Evolutionary conservation across 2,888 invertebrate species (phyloP).

Genomic region (Chaetoderma sp.): DNA sequence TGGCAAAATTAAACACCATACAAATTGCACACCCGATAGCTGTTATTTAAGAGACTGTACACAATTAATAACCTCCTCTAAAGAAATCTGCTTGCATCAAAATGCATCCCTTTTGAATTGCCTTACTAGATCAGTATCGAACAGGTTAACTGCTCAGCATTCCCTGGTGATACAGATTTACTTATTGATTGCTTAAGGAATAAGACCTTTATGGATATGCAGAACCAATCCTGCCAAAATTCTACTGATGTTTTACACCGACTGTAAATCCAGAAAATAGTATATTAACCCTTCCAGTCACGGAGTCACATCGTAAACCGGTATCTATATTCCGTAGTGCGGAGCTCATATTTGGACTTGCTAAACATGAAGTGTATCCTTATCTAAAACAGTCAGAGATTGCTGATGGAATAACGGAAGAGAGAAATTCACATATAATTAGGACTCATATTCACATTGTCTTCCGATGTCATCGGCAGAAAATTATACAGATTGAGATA

Average conservation of each 20-base stretch:
- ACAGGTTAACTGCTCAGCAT: constrained; percentile 58
- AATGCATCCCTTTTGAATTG: too few relatives aligned
- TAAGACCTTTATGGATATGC: constrained; percentile 80
- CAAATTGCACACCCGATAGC: too few relatives aligned
- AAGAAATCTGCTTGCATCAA: too few relatives aligned
- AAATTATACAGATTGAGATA: constrained; percentile 93
- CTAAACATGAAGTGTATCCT: constrained; percentile 80
- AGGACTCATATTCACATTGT: constrained; percentile 89
- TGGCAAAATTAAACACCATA: too few relatives aligned
- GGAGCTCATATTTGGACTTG: constrained; percentile 64
- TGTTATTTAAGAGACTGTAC: too few relatives aligned
- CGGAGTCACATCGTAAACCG: constrained; percentile 42
- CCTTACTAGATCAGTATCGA: too few relatives aligned
- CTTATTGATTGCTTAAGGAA: constrained; percentile 57
- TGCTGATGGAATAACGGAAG: constrained; percentile 92
- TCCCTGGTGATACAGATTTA: constrained; percentile 40
- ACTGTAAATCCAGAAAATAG: constrained; percentile 43
- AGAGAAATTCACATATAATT: constrained; percentile 88
- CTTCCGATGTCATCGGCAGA: constrained; percentile 91
- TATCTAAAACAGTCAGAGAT: constrained; percentile 86
- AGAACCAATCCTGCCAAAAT: constrained; percentile 57
- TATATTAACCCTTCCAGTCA: constrained; percentile 45
- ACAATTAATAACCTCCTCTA: too few relatives aligned
- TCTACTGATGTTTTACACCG: constrained; percentile 62
- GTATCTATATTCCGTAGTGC: constrained; percentile 51